Evolutionary conservation across 2,113 vertebrate species (phyloP).

Genomic region (Sander lucioperca): DNA sequence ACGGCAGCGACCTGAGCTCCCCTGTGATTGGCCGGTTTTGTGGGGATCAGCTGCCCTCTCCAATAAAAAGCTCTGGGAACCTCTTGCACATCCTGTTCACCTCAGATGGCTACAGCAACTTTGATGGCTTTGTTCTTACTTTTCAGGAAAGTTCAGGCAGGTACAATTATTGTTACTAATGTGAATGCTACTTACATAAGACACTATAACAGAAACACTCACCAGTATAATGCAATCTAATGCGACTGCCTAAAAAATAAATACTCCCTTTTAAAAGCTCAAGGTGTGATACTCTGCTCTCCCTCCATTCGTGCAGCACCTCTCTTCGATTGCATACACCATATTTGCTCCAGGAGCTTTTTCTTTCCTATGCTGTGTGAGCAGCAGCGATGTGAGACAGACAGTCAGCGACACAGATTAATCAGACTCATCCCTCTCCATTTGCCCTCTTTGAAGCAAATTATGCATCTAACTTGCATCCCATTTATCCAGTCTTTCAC

Average conservation of each 20-base stretch:
- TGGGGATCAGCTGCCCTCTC: constrained; percentile 88
- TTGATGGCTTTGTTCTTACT: constrained; percentile 90
- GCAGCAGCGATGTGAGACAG: constrained; percentile 86
- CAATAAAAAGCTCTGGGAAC: constrained; percentile 86
- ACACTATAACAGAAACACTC: background rate
- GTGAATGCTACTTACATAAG: background rate
- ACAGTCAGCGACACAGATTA: constrained; percentile 80
- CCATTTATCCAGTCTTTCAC: constrained; percentile 23
- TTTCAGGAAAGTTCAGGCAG: constrained; percentile 92
- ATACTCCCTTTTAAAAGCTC: background rate
- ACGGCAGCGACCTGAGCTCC: constrained; percentile 86
- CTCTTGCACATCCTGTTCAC: constrained; percentile 89
- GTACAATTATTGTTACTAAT: background rate
- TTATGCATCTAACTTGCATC: constrained; percentile 42
- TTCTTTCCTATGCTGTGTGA: constrained; percentile 80
- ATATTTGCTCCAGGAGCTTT: constrained; percentile 72
- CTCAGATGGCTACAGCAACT: constrained; percentile 93
- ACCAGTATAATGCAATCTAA: constrained; percentile 3
- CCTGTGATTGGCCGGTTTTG: constrained; percentile 91
- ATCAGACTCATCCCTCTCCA: constrained; percentile 38
- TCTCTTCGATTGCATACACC: constrained; percentile 86
- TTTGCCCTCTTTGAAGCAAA: constrained; percentile 52
- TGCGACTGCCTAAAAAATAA: background rate
- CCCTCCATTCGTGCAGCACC: constrained; percentile 80
- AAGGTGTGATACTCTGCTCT: constrained; percentile 2